Evolutionary conservation across 2,113 vertebrate species (phyloP).

Genomic region (Sebastes fasciatus): DNA sequence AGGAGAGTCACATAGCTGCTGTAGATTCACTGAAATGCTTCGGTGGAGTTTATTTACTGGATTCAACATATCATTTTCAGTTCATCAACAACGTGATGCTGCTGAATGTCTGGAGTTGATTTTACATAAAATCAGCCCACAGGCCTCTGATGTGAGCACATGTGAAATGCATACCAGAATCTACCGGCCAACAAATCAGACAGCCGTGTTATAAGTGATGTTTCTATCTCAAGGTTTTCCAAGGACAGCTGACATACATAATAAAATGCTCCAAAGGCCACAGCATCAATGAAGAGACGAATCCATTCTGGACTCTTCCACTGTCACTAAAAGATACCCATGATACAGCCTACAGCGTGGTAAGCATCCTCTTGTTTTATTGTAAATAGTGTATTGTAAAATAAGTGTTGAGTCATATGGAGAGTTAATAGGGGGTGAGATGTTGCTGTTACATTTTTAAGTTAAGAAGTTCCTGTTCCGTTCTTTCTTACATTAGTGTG

Average conservation of each 20-base stretch:
- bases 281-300: conserved; percentile 40
- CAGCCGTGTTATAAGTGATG: rapidly evolving
- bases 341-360: conserved; percentile 15
- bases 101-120: conserved; percentile 70
- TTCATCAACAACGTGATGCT: conserved; percentile 68
- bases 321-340: neutral
- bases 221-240: conserved; percentile 13
- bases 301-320: conserved; percentile 44
- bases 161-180: rapidly evolving
- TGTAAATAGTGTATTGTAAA: neutral
- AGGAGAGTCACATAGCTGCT: neutral
- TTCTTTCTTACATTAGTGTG: neutral
- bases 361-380: neutral
- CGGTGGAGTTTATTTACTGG: neutral
- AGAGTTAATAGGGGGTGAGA: neutral
- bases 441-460: neutral
- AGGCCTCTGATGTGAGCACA: neutral
- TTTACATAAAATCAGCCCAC: conserved; percentile 23
- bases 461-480: neutral
- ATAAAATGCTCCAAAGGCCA: conserved; percentile 4
- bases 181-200: rapidly evolving
- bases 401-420: too few species aligned
- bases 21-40: neutral
- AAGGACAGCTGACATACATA: neutral
- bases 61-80: conserved; percentile 29